Base-by-base conservation (phyloP, 2,113 vertebrate genomes). In the Antechinus stuartii region DNA sequence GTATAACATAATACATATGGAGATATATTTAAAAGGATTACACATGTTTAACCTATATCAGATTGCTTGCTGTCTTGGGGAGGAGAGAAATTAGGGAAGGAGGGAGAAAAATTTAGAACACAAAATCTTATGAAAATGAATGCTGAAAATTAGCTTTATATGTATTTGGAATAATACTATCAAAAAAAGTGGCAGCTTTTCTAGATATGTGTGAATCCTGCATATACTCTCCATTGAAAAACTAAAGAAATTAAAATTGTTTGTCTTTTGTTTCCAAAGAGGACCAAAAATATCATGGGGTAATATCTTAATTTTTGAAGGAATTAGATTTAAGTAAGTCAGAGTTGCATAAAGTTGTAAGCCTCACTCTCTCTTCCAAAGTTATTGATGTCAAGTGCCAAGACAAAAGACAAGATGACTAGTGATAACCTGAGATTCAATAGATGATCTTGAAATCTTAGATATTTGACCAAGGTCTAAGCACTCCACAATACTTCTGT, bases 221-320 rank as follows among this genome's bases (percentile, higher is more conserved):
- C 90, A 14, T 47, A 46, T 93, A 2, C 8, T 96, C 55, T 61
- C 14, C 35, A 22, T 93, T 53, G 94, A 92, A 97, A 94, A 35
- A n/a, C 68, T 76, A 76, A n/a, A 61, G 22, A 61, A 96, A 9
- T 94, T 95, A 68, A 50, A 93, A 89, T 92, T 35, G 57, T 30
- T 57, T 35, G 30, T 68, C 12, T 30, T 68, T 68, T 68, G 27
- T 68, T 68, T 68, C 14, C 30, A 30, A 68, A 68, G 57, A 35
- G 11, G 3, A 68, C 27, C 11, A 30, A 68, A 35, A 19, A 68
- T 14, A 61, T 61, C 56, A 68, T 35, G 57, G 27, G 27, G 12
- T 68, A 30, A 30, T 68, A 12, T 68, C 27, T 68, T 68, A 30
- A 68, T 30, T 68, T 68, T 2, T 19, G 10, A 68, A 35, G 35